Conservation (phyloP, 2,797 vertebrate species). For the Phataginus tricuspis region DNA sequence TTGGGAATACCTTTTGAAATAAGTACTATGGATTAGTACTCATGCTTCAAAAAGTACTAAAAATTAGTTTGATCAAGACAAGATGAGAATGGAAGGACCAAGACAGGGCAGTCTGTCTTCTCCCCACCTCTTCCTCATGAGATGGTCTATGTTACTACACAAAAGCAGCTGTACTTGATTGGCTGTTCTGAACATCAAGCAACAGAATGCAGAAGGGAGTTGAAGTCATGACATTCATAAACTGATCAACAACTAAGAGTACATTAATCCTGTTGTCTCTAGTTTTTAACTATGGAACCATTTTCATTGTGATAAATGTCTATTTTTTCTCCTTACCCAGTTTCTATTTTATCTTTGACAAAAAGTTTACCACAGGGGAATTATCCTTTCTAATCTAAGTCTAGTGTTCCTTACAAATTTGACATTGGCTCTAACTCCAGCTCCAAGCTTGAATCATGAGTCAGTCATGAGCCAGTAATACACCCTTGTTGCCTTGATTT, state of each 20-base stretch:
- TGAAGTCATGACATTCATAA: neutral
- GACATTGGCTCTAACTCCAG: neutral
- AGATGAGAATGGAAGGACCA: neutral
- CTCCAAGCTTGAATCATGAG: neutral
- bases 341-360: neutral
- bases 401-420: neutral
- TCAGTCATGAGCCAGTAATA: neutral
- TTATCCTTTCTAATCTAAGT: accelerated
- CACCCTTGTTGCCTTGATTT: neutral
- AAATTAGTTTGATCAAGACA: neutral
- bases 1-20: neutral
- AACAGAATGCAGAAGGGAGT: neutral
- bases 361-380: neutral
- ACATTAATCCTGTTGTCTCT: neutral
- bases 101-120: neutral
- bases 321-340: neutral
- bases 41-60: neutral
- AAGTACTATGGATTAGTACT: neutral
- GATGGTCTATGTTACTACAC: neutral
- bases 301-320: neutral
- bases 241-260: neutral
- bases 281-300: neutral
- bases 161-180: neutral
- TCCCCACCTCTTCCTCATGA: neutral
- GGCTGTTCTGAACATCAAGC: neutral